A percentile compares a stretch with the other conserved stretches of the same genome.
phyloP scores from a whole-genome alignment of 1,140 invertebrate species.

The Drosophila nasuta region DNA sequence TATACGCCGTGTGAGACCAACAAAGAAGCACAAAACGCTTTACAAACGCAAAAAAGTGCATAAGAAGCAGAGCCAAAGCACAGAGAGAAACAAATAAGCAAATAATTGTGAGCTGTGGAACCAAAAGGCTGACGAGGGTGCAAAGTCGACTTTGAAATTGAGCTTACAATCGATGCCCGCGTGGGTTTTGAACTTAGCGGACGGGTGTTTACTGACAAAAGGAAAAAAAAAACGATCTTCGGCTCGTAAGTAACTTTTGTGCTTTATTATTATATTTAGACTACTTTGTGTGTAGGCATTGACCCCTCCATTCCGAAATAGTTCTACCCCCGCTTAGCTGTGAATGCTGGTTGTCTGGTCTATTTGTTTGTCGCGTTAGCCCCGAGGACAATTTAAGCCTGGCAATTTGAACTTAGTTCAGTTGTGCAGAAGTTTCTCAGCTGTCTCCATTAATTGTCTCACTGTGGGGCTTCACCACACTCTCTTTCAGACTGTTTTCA shows the following conservation, averaged over 20 bases:
- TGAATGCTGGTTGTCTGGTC: slow-evolving; percentile 1
- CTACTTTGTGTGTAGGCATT: slow-evolving; percentile 3
- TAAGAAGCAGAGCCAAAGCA: slow-evolving; percentile 3
- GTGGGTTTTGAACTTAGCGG: background rate
- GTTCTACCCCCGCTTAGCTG: background rate
- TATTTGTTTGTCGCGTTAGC: slow-evolving; percentile 21
- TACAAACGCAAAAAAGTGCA: slow-evolving; percentile 28
- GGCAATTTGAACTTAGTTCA: slow-evolving; percentile 32
- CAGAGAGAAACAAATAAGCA: slow-evolving; percentile 21
- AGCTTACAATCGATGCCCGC: background rate
- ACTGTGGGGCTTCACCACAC: background rate
- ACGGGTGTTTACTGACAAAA: background rate
- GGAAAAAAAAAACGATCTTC: slow-evolving; percentile 7
- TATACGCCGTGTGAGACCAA: slow-evolving; percentile 50
- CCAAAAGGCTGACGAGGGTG: slow-evolving; percentile 10
- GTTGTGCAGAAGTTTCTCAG: slow-evolving; percentile 13
- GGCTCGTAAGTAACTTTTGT: background rate
- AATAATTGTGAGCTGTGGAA: slow-evolving; percentile 8
- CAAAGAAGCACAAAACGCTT: slow-evolving; percentile 10
- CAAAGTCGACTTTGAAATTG: slow-evolving; percentile 44
- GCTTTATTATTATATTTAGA: background rate
- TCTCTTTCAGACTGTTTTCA: background rate
- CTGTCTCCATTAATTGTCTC: slow-evolving; percentile 23
- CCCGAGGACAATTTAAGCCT: slow-evolving; percentile 29
- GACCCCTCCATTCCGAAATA: slow-evolving; percentile 5